Conservation (phyloP, 1,140 invertebrate species). For the Delia radicum region DNA sequence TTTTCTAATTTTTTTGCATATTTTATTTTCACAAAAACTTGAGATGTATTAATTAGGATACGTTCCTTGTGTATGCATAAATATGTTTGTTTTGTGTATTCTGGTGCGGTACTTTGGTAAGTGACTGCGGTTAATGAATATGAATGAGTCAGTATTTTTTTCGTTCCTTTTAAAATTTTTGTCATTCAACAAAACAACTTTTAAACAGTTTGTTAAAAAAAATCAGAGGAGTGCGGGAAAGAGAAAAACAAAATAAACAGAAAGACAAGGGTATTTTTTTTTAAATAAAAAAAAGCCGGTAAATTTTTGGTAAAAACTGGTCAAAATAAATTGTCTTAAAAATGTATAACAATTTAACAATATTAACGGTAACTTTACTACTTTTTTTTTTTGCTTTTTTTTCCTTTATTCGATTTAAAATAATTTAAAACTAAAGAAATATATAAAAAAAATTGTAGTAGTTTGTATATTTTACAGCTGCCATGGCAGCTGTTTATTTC, state of each 20-base stretch:
- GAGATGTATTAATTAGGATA: no score
- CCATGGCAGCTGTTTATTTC: background rate
- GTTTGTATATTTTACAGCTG: background rate
- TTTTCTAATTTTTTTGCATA: no score
- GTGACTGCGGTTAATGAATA: background rate
- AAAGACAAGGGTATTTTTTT: background rate
- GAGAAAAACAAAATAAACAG: background rate
- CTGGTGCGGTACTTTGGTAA: background rate
- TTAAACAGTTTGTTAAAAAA: background rate
- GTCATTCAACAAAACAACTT: background rate
- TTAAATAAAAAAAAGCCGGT: background rate
- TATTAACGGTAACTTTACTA: no score
- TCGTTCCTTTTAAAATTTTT: background rate
- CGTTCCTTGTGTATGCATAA: no score
- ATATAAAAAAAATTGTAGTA: no score
- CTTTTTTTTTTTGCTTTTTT: no score
- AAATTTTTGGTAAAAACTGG: background rate
- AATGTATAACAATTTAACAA: no score
- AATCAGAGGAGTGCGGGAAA: background rate
- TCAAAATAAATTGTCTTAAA: background rate
- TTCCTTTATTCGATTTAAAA: no score
- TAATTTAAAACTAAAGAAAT: no score
- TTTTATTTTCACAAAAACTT: no score
- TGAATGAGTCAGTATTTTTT: background rate
- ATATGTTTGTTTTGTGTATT: background rate